Base-by-base conservation (phyloP, 2,888 invertebrate species). In the Andrena minutula region DNA sequence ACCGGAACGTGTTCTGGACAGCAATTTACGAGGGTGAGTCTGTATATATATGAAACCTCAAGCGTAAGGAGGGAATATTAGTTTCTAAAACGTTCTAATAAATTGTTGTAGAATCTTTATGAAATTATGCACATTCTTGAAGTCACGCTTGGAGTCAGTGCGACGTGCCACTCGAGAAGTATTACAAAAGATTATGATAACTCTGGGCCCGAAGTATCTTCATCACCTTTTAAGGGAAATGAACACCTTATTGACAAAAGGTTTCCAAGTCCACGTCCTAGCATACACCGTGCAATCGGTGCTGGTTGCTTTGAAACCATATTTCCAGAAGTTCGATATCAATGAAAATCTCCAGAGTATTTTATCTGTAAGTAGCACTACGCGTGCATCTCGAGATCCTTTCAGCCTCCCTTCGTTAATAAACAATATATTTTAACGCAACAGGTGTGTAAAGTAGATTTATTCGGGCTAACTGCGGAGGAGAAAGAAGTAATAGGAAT, bases 251-350 rank as follows among this genome's bases (percentile, higher is more conserved):
- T 94, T 99, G 72, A 97, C 96, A 0, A 96, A 97, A 91, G 99
- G 99, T 12, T 99, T 97, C 92, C 99, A 99, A 95, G 96, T 98
- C 1, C 99, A 99, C 91, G 99, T 99, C 0, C 94, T 99, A 71
- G 97, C 97, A 2, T 98, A 96, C 81, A 98, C 99, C 0, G 95
- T 98, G 26, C 98, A 99, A 92, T 96, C 97, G 0, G 96, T 99
- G 4, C 94, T 99, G 69, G 96, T 96, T 75, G 96, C 96, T 32
- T 93, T 99, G 73, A 96, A 96, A 91, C 94, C 95, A 0, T 94
- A 95, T n/a, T 96, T 98, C 80, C 95, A 96, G 92, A 95, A 96
- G 0, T 96, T 96, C 0, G 97, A 99, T 90, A 95, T 99, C n/a
- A 97, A 98, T 91, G 93, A 95, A 0, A 97, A 97, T 91, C 94